Percentiles rank a stretch among this genome's conserved stretches.
These are phyloP conservation scores for Lagocephalus sceleratus DNA, from an alignment of 2,797 vertebrate species.

Conservation along the genomic window DNA sequence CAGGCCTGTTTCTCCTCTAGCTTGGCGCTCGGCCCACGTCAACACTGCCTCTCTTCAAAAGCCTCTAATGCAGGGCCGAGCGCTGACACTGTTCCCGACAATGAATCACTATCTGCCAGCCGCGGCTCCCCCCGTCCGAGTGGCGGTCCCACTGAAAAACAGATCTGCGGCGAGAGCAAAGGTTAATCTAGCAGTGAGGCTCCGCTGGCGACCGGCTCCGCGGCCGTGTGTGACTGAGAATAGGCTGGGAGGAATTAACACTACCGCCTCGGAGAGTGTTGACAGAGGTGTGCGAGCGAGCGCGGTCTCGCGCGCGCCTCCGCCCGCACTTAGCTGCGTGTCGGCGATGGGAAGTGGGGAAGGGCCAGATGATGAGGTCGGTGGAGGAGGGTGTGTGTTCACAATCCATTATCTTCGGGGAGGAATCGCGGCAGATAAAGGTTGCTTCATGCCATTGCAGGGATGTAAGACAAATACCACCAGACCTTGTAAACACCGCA, in stretches of 20 bases:
- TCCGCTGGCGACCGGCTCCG: constrained; percentile 52
- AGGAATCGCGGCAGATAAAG: constrained; percentile 58
- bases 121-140: constrained; percentile 39
- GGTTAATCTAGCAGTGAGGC: constrained; percentile 73
- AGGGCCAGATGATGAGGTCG: constrained; percentile 44
- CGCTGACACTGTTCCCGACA: constrained; percentile 68
- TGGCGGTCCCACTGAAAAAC: constrained; percentile 64
- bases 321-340: constrained; percentile 5
- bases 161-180: constrained; percentile 69
- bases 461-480: constrained; percentile 71
- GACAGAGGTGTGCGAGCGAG: constrained; percentile 53
- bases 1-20: constrained; percentile 55
- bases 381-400: constrained; percentile 57
- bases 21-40: constrained; percentile 67
- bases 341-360: constrained; percentile 42
- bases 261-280: constrained; percentile 57
- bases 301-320: neutral
- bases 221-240: constrained; percentile 70
- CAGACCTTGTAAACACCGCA: constrained; percentile 60
- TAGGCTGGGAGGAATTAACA: constrained; percentile 71
- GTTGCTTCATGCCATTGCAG: constrained; percentile 65
- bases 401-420: constrained; percentile 70
- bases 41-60: constrained; percentile 68
- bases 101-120: constrained; percentile 68
- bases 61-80: constrained; percentile 46